These are phyloP conservation scores for Conops quadrifasciatus DNA, from an alignment of 2,888 invertebrate genomes.

Conservation along the genomic window DNA sequence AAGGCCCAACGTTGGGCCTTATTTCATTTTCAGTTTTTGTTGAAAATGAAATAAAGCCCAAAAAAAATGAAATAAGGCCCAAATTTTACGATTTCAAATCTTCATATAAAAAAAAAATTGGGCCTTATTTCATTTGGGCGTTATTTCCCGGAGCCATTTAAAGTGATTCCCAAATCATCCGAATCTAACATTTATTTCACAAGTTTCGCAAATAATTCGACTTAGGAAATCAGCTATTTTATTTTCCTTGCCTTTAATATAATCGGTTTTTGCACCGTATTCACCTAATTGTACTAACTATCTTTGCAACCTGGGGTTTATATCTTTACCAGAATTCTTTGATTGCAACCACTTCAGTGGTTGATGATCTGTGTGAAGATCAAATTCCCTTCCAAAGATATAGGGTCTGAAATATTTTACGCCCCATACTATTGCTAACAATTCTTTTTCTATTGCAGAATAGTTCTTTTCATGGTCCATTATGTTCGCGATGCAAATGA, in stretches of 20 bases:
- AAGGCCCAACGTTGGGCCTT: no score
- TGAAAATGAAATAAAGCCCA: no score
- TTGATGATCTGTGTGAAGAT: constrained; percentile 51
- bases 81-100: no score
- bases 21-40: no score
- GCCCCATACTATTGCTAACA: constrained; percentile 49
- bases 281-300: constrained; percentile 52
- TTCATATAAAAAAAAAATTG: constrained; percentile 10
- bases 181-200: no score
- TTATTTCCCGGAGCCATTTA: no score
- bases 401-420: constrained; percentile 52
- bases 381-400: constrained; percentile 50
- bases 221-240: constrained; percentile 33
- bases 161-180: no score
- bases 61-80: no score
- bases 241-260: constrained; percentile 35
- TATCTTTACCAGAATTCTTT: constrained; percentile 43
- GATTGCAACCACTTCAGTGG: constrained; percentile 46
- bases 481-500: constrained; percentile 49
- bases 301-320: constrained; percentile 47
- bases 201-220: constrained; percentile 36
- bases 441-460: constrained; percentile 54
- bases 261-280: constrained; percentile 49
- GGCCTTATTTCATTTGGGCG: constrained; percentile 35
- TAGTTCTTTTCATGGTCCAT: constrained; percentile 46